These are phyloP conservation scores for Parasteatoda tepidariorum DNA, from an alignment of 1,140 invertebrate species.

Conservation along the genomic window DNA sequence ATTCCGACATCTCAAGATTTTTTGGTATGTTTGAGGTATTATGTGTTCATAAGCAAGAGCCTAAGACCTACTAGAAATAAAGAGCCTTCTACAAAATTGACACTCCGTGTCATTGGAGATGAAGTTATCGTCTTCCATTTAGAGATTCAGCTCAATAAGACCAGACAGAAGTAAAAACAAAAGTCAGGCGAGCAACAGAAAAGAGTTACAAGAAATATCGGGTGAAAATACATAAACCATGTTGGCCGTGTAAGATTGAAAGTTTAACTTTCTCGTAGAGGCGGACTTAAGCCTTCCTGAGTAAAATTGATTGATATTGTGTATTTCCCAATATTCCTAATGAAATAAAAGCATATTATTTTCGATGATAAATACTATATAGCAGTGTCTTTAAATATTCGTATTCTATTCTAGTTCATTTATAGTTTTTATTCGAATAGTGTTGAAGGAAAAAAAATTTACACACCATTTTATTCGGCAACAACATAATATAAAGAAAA, in stretches of 20 bases:
- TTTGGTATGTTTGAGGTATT: neutral
- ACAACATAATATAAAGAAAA: too few relatives aligned
- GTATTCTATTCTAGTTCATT: too few relatives aligned
- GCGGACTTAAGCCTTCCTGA: too few relatives aligned
- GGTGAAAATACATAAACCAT: constrained; percentile 30
- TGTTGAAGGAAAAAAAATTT: too few relatives aligned
- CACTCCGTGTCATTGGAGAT: constrained; percentile 39
- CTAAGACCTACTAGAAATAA: neutral
- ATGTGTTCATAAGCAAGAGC: neutral
- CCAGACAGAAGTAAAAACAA: neutral
- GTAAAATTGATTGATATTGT: too few relatives aligned
- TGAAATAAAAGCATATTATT: too few relatives aligned
- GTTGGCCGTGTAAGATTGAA: constrained; percentile 25
- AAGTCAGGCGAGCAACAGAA: neutral
- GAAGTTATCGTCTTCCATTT: constrained; percentile 42
- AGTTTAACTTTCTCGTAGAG: neutral
- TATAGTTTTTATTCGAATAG: too few relatives aligned
- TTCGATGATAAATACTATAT: too few relatives aligned
- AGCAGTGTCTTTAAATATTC: too few relatives aligned
- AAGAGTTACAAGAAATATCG: neutral
- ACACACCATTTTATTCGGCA: too few relatives aligned
- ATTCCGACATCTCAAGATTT: too few relatives aligned
- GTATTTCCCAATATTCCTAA: too few relatives aligned
- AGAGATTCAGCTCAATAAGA: neutral
- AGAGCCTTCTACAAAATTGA: constrained; percentile 4